These are phyloP conservation scores for Trinectes maculatus DNA, from an alignment of 2,113 vertebrate genomes.

Conservation along the genomic window DNA sequence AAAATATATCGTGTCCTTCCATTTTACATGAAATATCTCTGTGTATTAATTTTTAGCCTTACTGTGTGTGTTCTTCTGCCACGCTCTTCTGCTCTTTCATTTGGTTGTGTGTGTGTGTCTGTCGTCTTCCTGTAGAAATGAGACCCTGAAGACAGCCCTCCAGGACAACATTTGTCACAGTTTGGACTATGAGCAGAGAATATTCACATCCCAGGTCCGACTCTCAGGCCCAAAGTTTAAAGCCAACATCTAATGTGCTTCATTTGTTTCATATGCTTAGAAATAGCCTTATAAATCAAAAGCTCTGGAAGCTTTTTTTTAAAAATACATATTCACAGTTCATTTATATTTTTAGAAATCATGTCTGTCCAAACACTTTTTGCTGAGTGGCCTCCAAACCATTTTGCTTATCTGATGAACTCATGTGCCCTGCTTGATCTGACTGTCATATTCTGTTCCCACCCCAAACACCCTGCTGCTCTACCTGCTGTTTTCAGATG, in stretches of 20 bases:
- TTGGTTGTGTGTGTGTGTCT: not conserved
- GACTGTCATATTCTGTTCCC: constrained; percentile 9
- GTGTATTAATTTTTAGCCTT: constrained; percentile 1
- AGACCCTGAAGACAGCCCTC: constrained; percentile 65
- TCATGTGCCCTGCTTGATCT: constrained; percentile 4
- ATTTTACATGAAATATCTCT: not conserved
- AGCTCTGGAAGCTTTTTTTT: not conserved
- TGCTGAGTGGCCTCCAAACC: constrained; percentile 13
- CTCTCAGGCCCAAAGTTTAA: not conserved
- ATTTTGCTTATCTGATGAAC: constrained; percentile 34
- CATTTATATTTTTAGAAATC: not conserved
- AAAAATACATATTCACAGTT: not conserved
- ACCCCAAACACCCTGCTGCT: constrained; percentile 14
- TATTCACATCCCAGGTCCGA: constrained; percentile 81
- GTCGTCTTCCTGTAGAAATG: constrained; percentile 63
- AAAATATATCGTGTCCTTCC: too few relatives aligned
- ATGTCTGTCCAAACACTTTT: constrained; percentile 5
- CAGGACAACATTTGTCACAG: constrained; percentile 57
- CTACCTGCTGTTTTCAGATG: constrained; percentile 76
- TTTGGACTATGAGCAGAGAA: constrained; percentile 72
- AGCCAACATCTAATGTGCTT: constrained; percentile 19
- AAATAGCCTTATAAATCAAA: not conserved
- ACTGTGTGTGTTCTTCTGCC: not conserved
- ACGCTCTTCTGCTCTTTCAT: not conserved
- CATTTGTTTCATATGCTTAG: constrained; percentile 12